Conservation (phyloP, 2,113 vertebrate genomes). For the Pelmatolapia mariae region DNA sequence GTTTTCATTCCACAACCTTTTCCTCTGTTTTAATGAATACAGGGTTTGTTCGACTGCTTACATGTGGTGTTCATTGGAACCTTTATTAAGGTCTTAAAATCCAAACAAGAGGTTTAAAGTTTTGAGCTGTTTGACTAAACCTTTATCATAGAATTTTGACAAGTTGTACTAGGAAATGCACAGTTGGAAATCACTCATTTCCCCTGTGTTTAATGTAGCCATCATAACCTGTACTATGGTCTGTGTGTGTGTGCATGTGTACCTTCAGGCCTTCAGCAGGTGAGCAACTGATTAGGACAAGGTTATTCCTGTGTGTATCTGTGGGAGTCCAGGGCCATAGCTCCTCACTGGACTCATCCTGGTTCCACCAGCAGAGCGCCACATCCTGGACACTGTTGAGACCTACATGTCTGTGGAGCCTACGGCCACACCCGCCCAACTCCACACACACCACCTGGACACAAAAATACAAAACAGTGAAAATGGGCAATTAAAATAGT, state of each 20-base stretch:
- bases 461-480: neutral
- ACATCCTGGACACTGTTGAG: constrained; percentile 80
- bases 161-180: neutral
- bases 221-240: neutral
- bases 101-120: neutral
- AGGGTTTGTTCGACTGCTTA: neutral
- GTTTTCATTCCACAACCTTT: neutral
- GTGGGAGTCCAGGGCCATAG: constrained; percentile 85
- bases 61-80: neutral
- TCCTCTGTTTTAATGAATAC: neutral
- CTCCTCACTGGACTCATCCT: constrained; percentile 63
- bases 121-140: neutral
- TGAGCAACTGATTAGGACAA: constrained; percentile 80
- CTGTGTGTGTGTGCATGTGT: neutral
- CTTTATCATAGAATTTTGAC: neutral
- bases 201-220: fast-evolving
- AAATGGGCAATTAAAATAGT: neutral
- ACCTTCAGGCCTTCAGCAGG: constrained; percentile 83
- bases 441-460: constrained; percentile 81
- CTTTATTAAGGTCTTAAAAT: neutral
- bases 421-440: constrained; percentile 65
- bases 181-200: neutral
- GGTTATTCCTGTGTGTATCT: constrained; percentile 79
- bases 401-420: constrained; percentile 69
- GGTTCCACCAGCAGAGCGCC: constrained; percentile 88